Evolutionary conservation across 2,888 invertebrate genomes (phyloP).

Genomic region (Parapristionchus giblindavisi): DNA sequence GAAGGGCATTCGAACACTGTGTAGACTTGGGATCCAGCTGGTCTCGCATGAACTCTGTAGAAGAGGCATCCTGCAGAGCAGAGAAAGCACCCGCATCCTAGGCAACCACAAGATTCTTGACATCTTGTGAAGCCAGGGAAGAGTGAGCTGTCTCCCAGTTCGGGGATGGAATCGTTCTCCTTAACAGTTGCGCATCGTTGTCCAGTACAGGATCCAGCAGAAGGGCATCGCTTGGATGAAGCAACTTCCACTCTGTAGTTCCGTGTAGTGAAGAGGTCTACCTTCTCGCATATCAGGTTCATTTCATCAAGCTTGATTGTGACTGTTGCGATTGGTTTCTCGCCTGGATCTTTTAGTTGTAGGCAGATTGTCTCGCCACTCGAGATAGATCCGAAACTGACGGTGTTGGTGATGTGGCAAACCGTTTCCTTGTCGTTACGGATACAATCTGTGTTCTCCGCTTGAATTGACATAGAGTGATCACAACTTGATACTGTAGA

Average conservation of each 20-base stretch:
- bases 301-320: neutral
- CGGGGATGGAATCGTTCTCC: neutral
- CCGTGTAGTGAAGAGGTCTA: neutral
- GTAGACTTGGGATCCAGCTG: neutral
- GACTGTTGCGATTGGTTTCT: neutral
- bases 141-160: neutral
- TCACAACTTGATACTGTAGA: neutral
- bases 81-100: slow-evolving; percentile 31
- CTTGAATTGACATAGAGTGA: neutral
- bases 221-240: slow-evolving; percentile 14
- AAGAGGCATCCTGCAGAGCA: slow-evolving; percentile 3
- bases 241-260: neutral
- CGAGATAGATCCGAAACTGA: neutral
- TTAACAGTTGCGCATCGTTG: neutral
- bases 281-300: neutral
- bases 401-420: neutral
- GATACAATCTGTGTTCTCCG: neutral
- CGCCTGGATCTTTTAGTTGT: neutral
- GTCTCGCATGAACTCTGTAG: neutral
- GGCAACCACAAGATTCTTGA: slow-evolving; percentile 10
- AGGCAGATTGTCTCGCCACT: neutral
- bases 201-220: neutral
- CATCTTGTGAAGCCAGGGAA: slow-evolving; percentile 6
- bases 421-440: neutral
- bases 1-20: neutral